Evolutionary conservation across 2,888 invertebrate genomes (phyloP).

Genomic region (Escarpia spicata): DNA sequence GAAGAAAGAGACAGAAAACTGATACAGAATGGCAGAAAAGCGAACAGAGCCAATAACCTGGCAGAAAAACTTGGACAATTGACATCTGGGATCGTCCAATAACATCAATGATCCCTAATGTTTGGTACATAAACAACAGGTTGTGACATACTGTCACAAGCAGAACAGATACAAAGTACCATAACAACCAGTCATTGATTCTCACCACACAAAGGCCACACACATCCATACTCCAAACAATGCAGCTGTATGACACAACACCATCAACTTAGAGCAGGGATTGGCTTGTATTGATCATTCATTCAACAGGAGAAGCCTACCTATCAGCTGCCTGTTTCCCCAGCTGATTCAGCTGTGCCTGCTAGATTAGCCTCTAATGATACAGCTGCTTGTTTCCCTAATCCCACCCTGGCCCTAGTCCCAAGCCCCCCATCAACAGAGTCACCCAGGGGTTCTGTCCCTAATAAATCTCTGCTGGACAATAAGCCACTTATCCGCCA

Average conservation of each 20-base stretch:
- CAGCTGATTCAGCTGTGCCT: not conserved
- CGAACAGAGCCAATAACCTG: too few relatives aligned
- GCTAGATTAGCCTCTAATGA: constrained; percentile 10
- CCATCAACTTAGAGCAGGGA: not conserved
- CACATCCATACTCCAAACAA: not conserved
- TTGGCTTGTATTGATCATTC: not conserved
- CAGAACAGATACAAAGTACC: not conserved
- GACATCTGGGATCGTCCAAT: too few relatives aligned
- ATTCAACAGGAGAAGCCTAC: not conserved
- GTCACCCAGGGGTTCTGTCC: not conserved
- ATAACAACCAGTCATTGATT: too few relatives aligned
- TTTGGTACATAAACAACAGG: too few relatives aligned
- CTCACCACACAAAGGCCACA: not conserved
- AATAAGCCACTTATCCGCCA: not conserved
- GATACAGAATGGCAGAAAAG: too few relatives aligned
- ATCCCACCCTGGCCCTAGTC: not conserved
- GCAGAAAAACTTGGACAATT: too few relatives aligned
- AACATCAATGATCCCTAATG: too few relatives aligned
- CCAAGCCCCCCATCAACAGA: not conserved
- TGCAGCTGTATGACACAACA: not conserved
- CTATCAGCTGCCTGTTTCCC: not conserved
- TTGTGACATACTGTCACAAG: not conserved
- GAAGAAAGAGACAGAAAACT: too few relatives aligned
- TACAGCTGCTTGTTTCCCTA: not conserved
- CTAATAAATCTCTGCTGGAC: not conserved